Base-by-base conservation (phyloP, 2,888 invertebrate genomes). In the Formica aserva region DNA sequence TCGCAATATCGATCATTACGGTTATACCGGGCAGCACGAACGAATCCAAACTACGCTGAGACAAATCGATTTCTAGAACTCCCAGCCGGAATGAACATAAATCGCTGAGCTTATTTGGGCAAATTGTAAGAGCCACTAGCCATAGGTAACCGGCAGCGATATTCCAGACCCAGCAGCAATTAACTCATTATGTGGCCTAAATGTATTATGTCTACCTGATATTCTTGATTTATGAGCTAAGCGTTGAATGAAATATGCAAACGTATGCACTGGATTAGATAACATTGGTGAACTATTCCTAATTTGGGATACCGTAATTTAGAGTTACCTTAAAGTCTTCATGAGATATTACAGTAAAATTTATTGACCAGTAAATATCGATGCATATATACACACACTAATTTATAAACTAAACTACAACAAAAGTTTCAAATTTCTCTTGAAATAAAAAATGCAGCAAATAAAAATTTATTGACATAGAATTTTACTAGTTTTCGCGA, bases 111-210 rank as follows among this genome's bases (percentile, higher is more conserved):
- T 80, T 80, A 80, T 72, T 80, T 60, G 78, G 41, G 60, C 78
- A 80, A 80, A 80, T 80, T 80, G 78, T 80, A 80, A 80, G 78
- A 60, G 78, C 72, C 71, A 78, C 32, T 69, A 29, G 29, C 41
- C 22, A 29, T 32, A 48, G 71, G 57, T 71, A 71, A 77, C 57
- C 57, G 45, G 72, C 45, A 45, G 45, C 72, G 78, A 80, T 80
- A 80, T 80, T 45, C 74, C 72, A 45, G 60, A 45, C 74, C 78
- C 45, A 15, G 74, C 74, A 22, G 78, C 78, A 80, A 60, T 80
- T 80, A 80, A 80, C 78, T 80, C 78, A 80, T 80, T 72, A 80
- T 80, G 72, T 60, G 45, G 78, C 60, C 74, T 45, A 72, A 74
- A 80, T 80, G 60, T 80, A 80, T 72, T 72, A 80, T 72, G 72